These are phyloP conservation scores for Epinephelus coioides DNA, from an alignment of 2,797 vertebrate species.

Conservation along the genomic window DNA sequence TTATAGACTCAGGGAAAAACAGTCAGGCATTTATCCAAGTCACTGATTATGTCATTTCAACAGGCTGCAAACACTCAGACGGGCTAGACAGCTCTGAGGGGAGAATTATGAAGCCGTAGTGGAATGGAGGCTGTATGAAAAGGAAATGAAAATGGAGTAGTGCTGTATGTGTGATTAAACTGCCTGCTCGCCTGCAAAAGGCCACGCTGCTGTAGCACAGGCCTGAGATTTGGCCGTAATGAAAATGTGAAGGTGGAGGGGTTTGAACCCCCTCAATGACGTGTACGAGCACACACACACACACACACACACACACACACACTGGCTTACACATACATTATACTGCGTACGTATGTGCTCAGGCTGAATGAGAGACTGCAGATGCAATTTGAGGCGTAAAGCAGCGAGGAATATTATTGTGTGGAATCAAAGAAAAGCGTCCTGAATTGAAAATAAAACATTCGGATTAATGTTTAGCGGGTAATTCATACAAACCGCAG, in stretches of 20 bases:
- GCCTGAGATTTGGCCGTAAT: slow-evolving; percentile 87
- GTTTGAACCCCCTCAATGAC: slow-evolving; percentile 75
- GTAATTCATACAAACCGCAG: slow-evolving; percentile 20
- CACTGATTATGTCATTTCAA: slow-evolving; percentile 90
- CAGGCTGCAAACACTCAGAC: slow-evolving; percentile 82
- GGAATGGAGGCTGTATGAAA: slow-evolving; percentile 84
- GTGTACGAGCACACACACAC: slow-evolving; percentile 33
- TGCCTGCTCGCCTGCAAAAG: slow-evolving; percentile 84
- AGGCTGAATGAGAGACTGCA: slow-evolving; percentile 52
- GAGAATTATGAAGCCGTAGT: slow-evolving; percentile 86
- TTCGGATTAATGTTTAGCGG: slow-evolving; percentile 10
- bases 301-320: slow-evolving; percentile 13
- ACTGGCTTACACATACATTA: slow-evolving; percentile 57
- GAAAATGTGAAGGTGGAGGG: slow-evolving; percentile 84
- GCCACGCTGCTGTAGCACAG: slow-evolving; percentile 82
- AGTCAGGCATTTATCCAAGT: slow-evolving; percentile 87
- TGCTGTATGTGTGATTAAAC: slow-evolving; percentile 90
- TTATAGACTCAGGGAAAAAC: slow-evolving; percentile 83
- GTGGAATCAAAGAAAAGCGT: slow-evolving; percentile 20
- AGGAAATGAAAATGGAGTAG: slow-evolving; percentile 88
- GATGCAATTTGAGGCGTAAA: slow-evolving; percentile 43
- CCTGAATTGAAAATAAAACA: slow-evolving; percentile 30
- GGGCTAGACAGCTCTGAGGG: slow-evolving; percentile 80
- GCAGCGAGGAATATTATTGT: slow-evolving; percentile 23
- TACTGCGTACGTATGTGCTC: slow-evolving; percentile 53